Percentiles rank a stretch among this genome's conserved stretches.
phyloP scores from a whole-genome alignment of 37 sponge, comb jelly and placozoan genomes.

The Crambe crambe region DNA sequence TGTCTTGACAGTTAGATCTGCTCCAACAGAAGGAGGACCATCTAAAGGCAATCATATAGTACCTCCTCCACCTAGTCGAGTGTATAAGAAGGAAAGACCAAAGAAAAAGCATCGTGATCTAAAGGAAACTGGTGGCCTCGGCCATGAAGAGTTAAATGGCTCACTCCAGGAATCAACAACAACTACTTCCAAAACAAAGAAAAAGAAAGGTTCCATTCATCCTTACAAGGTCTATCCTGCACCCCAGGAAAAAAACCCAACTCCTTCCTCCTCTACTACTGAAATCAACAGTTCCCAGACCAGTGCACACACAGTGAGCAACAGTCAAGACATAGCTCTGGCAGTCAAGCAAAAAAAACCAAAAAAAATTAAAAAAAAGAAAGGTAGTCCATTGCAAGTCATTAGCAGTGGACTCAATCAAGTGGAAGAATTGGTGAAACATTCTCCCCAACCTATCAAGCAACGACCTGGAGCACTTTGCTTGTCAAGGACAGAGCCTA shows the following conservation, averaged over 20 bases:
- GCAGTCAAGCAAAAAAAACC: constrained; percentile 1
- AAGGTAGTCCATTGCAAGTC: not conserved
- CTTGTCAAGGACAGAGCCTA: not conserved
- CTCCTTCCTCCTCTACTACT: no score
- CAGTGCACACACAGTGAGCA: no score
- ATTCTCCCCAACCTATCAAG: not conserved
- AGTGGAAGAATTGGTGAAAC: not conserved
- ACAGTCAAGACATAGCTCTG: not conserved
- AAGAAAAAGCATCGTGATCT: not conserved
- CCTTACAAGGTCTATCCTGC: not conserved
- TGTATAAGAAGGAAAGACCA: constrained; percentile 7
- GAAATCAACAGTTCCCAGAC: no score
- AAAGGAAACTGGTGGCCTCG: not conserved
- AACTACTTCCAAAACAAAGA: not conserved
- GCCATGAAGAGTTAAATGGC: not conserved
- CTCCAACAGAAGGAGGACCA: not conserved
- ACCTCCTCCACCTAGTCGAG: not conserved
- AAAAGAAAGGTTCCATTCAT: not conserved
- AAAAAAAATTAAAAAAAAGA: constrained; percentile 15
- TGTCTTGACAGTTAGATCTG: constrained; percentile 4
- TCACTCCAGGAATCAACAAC: not conserved
- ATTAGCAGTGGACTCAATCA: not conserved
- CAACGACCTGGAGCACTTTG: constrained; percentile 4
- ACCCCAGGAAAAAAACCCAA: no score
- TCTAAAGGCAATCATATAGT: not conserved